Conservation (phyloP, 2,797 vertebrate species). For the Mallotus villosus region DNA sequence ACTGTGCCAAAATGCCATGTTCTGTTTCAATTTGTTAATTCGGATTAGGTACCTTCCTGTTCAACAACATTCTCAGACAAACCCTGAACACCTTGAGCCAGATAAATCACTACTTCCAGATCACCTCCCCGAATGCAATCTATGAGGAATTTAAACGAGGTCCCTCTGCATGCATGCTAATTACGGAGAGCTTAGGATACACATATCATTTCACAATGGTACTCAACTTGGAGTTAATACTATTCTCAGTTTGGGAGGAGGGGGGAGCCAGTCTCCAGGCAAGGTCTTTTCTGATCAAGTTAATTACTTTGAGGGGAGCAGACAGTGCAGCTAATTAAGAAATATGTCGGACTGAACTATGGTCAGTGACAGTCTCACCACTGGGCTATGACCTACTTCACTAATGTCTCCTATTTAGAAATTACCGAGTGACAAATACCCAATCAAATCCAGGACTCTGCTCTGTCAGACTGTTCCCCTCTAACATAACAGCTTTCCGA, state of each 20-base stretch:
- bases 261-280: constrained; percentile 59
- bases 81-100: constrained; percentile 54
- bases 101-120: constrained; percentile 62
- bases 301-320: constrained; percentile 73
- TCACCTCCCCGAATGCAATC: constrained; percentile 60
- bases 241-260: constrained; percentile 24
- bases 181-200: constrained; percentile 60
- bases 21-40: constrained; percentile 61
- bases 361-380: constrained; percentile 70
- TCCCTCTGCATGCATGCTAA: constrained; percentile 63
- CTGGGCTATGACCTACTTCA: constrained; percentile 68
- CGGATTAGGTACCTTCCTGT: constrained; percentile 42
- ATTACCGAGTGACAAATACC: constrained; percentile 68
- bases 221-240: constrained; percentile 54
- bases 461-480: constrained; percentile 51
- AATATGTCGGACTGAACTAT: constrained; percentile 67
- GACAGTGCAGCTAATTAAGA: constrained; percentile 76
- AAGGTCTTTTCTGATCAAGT: constrained; percentile 72
- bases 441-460: constrained; percentile 57
- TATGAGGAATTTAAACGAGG: constrained; percentile 61
- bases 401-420: constrained; percentile 69
- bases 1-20: constrained; percentile 56
- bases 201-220: constrained; percentile 61
- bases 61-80: constrained; percentile 37
- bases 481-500: constrained; percentile 30